Conservation (phyloP, 2,888 invertebrate species). For the Cerastis leucographa region DNA sequence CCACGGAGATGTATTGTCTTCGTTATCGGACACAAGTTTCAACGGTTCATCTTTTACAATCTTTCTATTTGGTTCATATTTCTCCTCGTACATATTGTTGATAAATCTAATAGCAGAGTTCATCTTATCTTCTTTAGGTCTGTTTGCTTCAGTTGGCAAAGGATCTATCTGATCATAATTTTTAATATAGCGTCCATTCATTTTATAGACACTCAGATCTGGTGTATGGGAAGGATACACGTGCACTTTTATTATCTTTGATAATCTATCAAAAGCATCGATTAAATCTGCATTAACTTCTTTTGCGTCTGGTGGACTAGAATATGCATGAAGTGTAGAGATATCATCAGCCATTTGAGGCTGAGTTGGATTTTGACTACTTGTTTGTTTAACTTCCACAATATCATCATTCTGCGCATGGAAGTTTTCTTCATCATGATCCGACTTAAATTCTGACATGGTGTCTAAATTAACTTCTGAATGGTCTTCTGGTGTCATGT, state of each 20-base stretch:
- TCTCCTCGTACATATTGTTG: slow-evolving; percentile 40
- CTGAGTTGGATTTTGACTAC: neutral
- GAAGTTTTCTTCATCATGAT: slow-evolving; percentile 16
- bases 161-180: too few species aligned
- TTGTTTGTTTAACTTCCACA: slow-evolving; percentile 16
- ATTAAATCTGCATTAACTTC: slow-evolving; percentile 65
- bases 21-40: slow-evolving; percentile 13
- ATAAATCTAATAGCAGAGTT: slow-evolving; percentile 49
- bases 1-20: slow-evolving; percentile 16
- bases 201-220: slow-evolving; percentile 68
- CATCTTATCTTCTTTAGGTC: slow-evolving; percentile 25
- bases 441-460: slow-evolving; percentile 14
- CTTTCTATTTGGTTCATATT: slow-evolving; percentile 11
- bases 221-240: slow-evolving; percentile 75
- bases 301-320: slow-evolving; percentile 15
- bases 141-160: slow-evolving; percentile 11
- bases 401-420: slow-evolving; percentile 5
- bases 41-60: slow-evolving; percentile 13
- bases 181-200: slow-evolving; percentile 24
- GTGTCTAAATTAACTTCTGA: slow-evolving; percentile 33
- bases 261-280: slow-evolving; percentile 74
- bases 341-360: slow-evolving; percentile 5
- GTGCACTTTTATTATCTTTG: slow-evolving; percentile 74
- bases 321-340: slow-evolving; percentile 17
- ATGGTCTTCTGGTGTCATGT: slow-evolving; percentile 50